Conservation (phyloP, 2,888 invertebrate species). For the Nemurella pictetii region DNA sequence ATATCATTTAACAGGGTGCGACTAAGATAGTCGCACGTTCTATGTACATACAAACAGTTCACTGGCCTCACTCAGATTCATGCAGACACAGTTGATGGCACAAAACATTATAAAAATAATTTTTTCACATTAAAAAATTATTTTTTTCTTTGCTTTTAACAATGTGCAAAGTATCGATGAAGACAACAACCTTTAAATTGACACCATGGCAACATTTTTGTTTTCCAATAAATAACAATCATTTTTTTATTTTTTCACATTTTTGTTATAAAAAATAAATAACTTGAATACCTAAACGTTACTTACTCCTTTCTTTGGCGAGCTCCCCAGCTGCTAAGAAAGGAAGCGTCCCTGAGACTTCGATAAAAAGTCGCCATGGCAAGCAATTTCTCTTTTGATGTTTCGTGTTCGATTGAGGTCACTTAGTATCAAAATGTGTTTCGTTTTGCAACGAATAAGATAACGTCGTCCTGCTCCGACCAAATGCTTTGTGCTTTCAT, state of each 20-base stretch:
- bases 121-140: slow-evolving; percentile 24
- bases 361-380: slow-evolving; percentile 29
- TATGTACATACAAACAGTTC: background rate
- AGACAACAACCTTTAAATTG: slow-evolving; percentile 20
- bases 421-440: background rate
- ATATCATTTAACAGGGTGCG: background rate
- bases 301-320: slow-evolving; percentile 2
- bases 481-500: background rate
- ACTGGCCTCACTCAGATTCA: background rate
- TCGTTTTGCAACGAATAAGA: background rate
- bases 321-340: background rate
- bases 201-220: slow-evolving; percentile 38
- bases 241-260: slow-evolving; percentile 33
- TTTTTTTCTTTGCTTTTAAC: slow-evolving; percentile 13
- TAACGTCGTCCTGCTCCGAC: background rate
- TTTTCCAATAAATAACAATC: slow-evolving; percentile 35
- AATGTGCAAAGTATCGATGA: slow-evolving; percentile 17
- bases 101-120: slow-evolving; percentile 27
- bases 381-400: slow-evolving; percentile 25
- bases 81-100: slow-evolving; percentile 23
- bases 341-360: slow-evolving; percentile 35
- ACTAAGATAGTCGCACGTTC: background rate
- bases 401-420: background rate
- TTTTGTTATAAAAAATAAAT: slow-evolving; percentile 39
- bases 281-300: slow-evolving; percentile 33